phyloP scores from a whole-genome alignment of 2,888 invertebrate species.

The Pardosa pseudoannulata region DNA sequence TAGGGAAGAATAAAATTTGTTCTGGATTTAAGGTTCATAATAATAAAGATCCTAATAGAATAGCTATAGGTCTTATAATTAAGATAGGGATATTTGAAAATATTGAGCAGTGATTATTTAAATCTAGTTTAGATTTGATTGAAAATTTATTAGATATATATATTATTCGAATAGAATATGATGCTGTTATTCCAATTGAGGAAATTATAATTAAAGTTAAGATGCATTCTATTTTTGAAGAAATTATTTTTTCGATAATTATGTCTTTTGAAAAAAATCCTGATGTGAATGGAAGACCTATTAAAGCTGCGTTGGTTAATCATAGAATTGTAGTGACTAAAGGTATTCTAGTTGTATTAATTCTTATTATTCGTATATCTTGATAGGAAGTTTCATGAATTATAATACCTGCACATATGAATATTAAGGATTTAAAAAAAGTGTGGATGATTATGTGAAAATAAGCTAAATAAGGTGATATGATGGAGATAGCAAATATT shows the following conservation, averaged over 20 bases:
- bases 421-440: constrained; percentile 79
- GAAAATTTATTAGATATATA: not conserved
- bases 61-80: not conserved
- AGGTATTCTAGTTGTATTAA: not conserved
- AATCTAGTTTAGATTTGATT: not conserved
- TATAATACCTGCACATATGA: constrained; percentile 9
- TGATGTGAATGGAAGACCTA: constrained; percentile 26
- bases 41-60: not conserved
- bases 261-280: constrained; percentile 15
- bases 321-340: not conserved
- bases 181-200: not conserved
- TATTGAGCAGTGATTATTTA: not conserved
- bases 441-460: constrained; percentile 86
- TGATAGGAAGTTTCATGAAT: constrained; percentile 16
- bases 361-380: constrained; percentile 31
- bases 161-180: not conserved
- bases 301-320: not conserved
- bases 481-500: constrained; percentile 82
- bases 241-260: not conserved
- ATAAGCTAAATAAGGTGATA: constrained; percentile 81
- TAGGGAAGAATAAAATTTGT: not conserved
- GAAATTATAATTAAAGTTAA: not conserved
- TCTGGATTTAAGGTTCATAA: not conserved
- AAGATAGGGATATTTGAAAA: not conserved
- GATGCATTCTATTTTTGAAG: not conserved